Base-by-base conservation (phyloP, 1,140 invertebrate species). In the Rhagoletis zephyria region DNA sequence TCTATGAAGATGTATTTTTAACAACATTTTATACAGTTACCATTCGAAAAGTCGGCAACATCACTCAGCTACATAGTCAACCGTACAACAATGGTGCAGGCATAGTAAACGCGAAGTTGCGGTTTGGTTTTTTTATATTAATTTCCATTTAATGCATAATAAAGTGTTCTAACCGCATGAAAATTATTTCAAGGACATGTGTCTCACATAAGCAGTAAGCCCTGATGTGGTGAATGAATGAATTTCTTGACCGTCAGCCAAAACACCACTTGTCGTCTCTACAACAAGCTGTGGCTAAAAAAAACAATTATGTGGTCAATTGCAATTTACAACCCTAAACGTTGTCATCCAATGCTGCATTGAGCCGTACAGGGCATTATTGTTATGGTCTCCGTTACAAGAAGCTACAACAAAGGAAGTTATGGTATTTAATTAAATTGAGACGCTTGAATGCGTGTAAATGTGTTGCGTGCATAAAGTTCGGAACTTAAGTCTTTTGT, bases 401-500 rank as follows among this genome's bases (percentile, higher is more conserved):
- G 40, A 63, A 61, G n/a, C 51, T 16, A 85, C 85, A 61, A 85
- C 60, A 85, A 59, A 40, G 30, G 85, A 19, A 81, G 74, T 56
- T 81, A 30, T 30, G 19, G 63, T 63, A 48, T 45, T 63, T 86
- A 86, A 86, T 61, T 45, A 86, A 86, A 40, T 63, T 65, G 63
- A 56, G 60, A 63, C 30, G 59, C 59, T 86, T 86, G 42, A 65
- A 86, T 63, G 85, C 59, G 42, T n/a, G 30, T 30, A 30, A 30
- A 64, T 61, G 30, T 10, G 85, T 81, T 63, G 85, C 59, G 85
- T 19, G 56, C 85, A 65, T 6, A 42, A 56, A 6, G 85, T 86
- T 86, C 85, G 85, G 59, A n/a, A 1, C 85, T 65, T 42, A 12
- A 86, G 85, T 86, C 85, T 86, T 86, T 86, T 65, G 85, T 86